Conservation (phyloP, 2,113 vertebrate genomes). For the Chlamydotis undulata region DNA sequence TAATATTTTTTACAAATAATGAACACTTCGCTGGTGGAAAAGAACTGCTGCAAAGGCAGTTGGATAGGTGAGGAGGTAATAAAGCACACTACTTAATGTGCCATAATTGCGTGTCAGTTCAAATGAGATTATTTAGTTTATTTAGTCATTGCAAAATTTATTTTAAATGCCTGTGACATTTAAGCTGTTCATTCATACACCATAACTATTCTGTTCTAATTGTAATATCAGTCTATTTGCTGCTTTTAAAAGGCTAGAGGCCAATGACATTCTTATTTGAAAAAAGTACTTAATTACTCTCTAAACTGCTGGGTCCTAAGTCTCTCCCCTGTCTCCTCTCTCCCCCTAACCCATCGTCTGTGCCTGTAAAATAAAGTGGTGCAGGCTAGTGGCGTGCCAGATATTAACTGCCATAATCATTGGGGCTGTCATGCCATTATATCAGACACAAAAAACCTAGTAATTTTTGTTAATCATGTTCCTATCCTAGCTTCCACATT, state of each 20-base stretch:
- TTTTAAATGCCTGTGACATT: conserved; percentile 66
- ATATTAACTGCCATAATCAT: background rate
- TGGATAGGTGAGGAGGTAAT: conserved; percentile 59
- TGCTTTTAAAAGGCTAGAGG: conserved; percentile 68
- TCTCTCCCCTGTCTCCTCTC: background rate
- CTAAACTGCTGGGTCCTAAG: background rate
- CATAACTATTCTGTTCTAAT: conserved; percentile 42
- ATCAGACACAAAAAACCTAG: background rate
- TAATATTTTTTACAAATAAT: background rate
- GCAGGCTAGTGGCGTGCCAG: background rate
- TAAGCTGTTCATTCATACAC: conserved; percentile 69
- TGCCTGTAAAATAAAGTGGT: background rate
- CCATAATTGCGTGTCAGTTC: conserved; percentile 64
- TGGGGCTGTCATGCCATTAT: background rate
- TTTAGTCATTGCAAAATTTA: conserved; percentile 71
- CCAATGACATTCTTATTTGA: conserved; percentile 56
- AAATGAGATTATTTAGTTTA: conserved; percentile 75
- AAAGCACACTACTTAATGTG: conserved; percentile 60
- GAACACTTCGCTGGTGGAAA: background rate
- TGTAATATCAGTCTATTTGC: conserved; percentile 41
- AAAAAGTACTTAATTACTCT: conserved; percentile 53
- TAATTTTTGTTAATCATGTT: background rate
- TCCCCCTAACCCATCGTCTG: background rate
- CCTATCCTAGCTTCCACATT: background rate
- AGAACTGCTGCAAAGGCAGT: conserved; percentile 26